Evolutionary conservation across 2,113 vertebrate species (phyloP).

Genomic region (Dipodomys merriami): DNA sequence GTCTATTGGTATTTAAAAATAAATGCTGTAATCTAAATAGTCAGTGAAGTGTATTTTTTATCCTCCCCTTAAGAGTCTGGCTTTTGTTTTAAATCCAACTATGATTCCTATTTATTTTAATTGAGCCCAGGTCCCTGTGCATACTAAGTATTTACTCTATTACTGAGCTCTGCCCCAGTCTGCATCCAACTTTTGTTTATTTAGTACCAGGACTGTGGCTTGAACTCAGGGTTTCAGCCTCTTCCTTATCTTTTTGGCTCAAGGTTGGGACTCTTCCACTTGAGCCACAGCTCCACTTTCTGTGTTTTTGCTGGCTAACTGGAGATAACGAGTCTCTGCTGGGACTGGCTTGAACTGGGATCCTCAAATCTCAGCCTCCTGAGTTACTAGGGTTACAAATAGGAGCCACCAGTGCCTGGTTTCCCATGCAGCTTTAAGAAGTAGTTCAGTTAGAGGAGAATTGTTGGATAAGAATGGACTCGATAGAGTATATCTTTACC

Average conservation of each 20-base stretch:
- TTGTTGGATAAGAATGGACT: neutral
- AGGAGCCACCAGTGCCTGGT: no score
- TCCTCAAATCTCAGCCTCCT: no score
- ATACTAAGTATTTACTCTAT: no score
- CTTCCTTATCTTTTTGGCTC: no score
- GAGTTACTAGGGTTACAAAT: no score
- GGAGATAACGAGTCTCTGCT: no score
- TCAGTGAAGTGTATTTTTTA: neutral
- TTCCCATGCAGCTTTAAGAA: neutral
- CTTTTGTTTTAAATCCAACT: neutral
- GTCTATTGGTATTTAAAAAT: constrained; percentile 50
- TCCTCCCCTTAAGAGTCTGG: neutral
- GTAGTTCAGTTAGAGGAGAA: neutral
- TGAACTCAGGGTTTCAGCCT: no score
- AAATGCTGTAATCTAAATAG: neutral
- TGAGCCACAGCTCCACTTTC: no score
- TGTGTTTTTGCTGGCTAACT: no score
- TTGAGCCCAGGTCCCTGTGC: neutral
- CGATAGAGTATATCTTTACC: neutral
- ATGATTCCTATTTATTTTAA: neutral
- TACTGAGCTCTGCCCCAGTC: neutral
- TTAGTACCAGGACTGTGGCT: no score
- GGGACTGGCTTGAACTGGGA: no score
- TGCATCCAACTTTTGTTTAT: neutral
- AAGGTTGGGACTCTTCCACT: no score